These are phyloP conservation scores for Diorhabda sublineata DNA, from an alignment of 1,140 invertebrate genomes.

Conservation along the genomic window DNA sequence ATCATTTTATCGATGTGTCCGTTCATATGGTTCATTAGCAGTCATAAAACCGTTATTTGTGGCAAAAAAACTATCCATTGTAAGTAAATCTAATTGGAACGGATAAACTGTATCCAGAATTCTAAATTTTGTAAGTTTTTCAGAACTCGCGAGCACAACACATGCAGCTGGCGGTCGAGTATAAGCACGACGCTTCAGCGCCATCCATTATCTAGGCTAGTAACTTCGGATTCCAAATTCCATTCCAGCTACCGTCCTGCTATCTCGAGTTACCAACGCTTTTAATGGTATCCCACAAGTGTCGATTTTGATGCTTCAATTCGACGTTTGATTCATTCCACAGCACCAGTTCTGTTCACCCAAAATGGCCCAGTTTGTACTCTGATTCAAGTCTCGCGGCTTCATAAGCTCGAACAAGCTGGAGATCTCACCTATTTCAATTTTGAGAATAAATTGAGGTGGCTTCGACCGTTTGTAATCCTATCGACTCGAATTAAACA, in stretches of 20 bases:
- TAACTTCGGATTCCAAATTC: conserved; percentile 73
- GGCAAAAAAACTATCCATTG: too few species aligned
- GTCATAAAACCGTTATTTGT: too few species aligned
- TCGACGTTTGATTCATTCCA: conserved; percentile 64
- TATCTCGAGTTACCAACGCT: conserved; percentile 81
- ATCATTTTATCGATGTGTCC: too few species aligned
- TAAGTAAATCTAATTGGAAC: too few species aligned
- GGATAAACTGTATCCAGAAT: too few species aligned
- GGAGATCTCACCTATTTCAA: conserved; percentile 78
- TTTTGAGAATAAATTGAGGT: conserved; percentile 85
- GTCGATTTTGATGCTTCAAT: background rate
- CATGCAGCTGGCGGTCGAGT: too few species aligned
- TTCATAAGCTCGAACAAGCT: conserved; percentile 63
- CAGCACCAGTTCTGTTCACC: conserved; percentile 90
- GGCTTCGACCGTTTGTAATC: conserved; percentile 55
- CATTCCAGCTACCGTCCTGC: conserved; percentile 82
- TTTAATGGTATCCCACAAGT: conserved; percentile 66
- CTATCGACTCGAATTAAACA: too few species aligned
- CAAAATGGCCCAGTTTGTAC: conserved; percentile 84
- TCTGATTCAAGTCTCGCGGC: conserved; percentile 54
- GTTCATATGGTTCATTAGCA: too few species aligned
- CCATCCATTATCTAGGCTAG: too few species aligned
- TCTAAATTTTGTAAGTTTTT: too few species aligned
- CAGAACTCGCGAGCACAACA: too few species aligned
- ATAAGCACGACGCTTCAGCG: too few species aligned